Evolutionary conservation across 1,140 invertebrate genomes (phyloP), one percentile per base, ranked within the genome.

Genomic region (Plutomurus gul): DNA sequence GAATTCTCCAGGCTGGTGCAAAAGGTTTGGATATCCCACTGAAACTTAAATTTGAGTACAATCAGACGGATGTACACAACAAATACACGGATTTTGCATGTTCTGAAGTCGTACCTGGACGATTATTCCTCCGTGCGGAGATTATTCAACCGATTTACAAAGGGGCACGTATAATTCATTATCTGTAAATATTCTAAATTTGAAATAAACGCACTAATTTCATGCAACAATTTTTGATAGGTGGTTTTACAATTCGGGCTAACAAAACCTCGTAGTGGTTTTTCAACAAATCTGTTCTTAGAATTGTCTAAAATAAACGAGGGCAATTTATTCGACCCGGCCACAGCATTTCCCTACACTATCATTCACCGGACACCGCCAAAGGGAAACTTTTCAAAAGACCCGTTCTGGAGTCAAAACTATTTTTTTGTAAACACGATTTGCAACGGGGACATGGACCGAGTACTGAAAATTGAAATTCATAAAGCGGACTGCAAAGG

Each of bases 241-340:
- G n/a, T n/a, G n/a, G n/a, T n/a, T n/a, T n/a, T n/a, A n/a, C n/a
- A n/a, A n/a, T n/a, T n/a, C n/a, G n/a, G n/a, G n/a, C n/a, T n/a
- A n/a, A n/a, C n/a, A n/a, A n/a, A n/a, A n/a, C n/a, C n/a, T n/a
- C n/a, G n/a, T n/a, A n/a, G n/a, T n/a, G n/a, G n/a, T n/a, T n/a
- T n/a, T n/a, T n/a, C n/a, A n/a, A n/a, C n/a, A n/a, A n/a, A n/a
- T n/a, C 22, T 20, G 7, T 56, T 18, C 46, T 43, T 77, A 8
- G 76, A 77, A 40, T n/a, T 70, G 5, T 74, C 22, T n/a, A 77
- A 77, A 71, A 20, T 77, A 25, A 77, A 77, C 47, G 56, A 77
- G 30, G 76, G 46, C 16, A 37, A 22, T 5, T 27, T 25, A n/a
- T 77, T 77, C 30, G 60, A 77, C 4, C 70, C n/a, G n/a, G n/a